Base-by-base conservation (phyloP, 2,888 invertebrate genomes). In the Sinotaia quadrata region DNA sequence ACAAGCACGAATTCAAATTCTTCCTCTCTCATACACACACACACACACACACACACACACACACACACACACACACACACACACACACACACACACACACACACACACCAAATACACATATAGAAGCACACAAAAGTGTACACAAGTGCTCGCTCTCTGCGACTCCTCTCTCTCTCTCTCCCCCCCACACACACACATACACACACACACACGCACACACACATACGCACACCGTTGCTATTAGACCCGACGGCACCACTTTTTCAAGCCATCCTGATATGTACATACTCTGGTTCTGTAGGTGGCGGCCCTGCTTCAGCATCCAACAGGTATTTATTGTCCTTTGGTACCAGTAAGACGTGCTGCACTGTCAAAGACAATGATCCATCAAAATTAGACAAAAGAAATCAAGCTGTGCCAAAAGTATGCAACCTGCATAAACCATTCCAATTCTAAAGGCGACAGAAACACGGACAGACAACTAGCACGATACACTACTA, bases 291-390 rank as follows among this genome's bases (percentile, higher is more conserved):
- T 37, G 85, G 84, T 72, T 87, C 87, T 60, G 79, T 74, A 12
- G 86, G 84, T 5, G 84, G 85, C 1, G 85, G 84, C 10, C 83
- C 84, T 3, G 81, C 80, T 47, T 83, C 84, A 56, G 87, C 88
- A n/a, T 81, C 80, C 67, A 87, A 85, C 37, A 87, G 68, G 29
- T 15, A 68, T 21, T 87, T 87, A 71, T 83, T 83, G 8, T 85
- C 82, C n/a, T 80, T 75, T 8, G 88, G 88, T 69, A 83, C 86
- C 49, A 87, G 78, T 44, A 88, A 75, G 4, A 85, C 83, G 74
- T 84, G 85, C 77, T 88, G 87, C 5, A 88, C 87, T 86, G 78
- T 36, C n/a, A n/a, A n/a, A n/a, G n/a, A n/a, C n/a, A n/a, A n/a
- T n/a, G n/a, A n/a, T n/a, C n/a, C n/a, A n/a, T n/a, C n/a, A n/a